A percentile compares a stretch with the other conserved stretches of the same genome.
phyloP scores from a whole-genome alignment of 2,888 invertebrate species.

The Cheilosia urbana region DNA sequence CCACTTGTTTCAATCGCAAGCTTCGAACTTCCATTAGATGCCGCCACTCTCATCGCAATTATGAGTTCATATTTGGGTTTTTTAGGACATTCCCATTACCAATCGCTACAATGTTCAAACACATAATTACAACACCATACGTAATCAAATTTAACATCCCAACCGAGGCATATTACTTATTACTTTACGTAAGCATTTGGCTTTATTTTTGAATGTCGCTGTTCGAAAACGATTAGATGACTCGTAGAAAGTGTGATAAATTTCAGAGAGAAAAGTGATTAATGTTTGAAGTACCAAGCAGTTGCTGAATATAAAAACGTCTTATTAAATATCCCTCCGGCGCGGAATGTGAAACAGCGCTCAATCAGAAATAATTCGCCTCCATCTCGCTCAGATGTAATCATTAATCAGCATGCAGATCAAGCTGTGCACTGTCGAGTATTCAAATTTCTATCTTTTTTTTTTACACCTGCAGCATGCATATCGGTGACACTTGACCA shows the following conservation, averaged over 20 bases:
- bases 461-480: constrained; percentile 54
- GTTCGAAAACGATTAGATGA: background rate
- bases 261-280: constrained; percentile 8
- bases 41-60: constrained; percentile 1
- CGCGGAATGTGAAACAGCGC: background rate
- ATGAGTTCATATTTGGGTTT: background rate
- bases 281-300: background rate
- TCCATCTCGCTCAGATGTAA: background rate
- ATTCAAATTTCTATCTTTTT: constrained; percentile 39
- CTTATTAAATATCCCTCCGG: constrained; percentile 11
- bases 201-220: background rate
- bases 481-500: constrained; percentile 43
- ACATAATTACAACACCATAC: background rate
- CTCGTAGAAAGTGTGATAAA: constrained; percentile 19
- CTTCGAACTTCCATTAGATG: too few relatives aligned
- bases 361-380: constrained; percentile 16
- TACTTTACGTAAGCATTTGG: background rate
- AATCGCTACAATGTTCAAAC: constrained; percentile 7
- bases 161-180: background rate
- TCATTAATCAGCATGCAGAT: constrained; percentile 62
- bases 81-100: background rate
- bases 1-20: too few relatives aligned
- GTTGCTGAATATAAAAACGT: background rate
- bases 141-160: constrained; percentile 1
- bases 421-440: constrained; percentile 21